A percentile compares a stretch with the other conserved stretches of the same genome.
Evolutionary conservation across 1,140 invertebrate genomes (phyloP).

Genomic region (Anoplolepis gracilipes): DNA sequence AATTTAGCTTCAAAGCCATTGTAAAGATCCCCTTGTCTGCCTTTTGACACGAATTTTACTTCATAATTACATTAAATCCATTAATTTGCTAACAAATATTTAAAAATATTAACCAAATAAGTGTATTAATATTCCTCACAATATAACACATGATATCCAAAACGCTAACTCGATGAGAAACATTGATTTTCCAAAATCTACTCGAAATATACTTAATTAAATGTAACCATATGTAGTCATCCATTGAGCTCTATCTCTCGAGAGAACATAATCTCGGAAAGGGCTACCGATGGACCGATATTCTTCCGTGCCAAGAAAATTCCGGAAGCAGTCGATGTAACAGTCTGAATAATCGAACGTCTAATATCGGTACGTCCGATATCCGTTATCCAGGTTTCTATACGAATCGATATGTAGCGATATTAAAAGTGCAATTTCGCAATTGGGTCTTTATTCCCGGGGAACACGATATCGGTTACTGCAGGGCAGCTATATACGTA

Average conservation of each 20-base stretch:
- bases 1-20: not conserved
- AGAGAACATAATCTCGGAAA: not conserved
- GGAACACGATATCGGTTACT: conserved; percentile 41
- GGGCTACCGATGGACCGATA: conserved; percentile 25
- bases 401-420: conserved; percentile 7
- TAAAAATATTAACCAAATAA: not conserved
- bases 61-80: not conserved
- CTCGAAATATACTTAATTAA: conserved; percentile 34
- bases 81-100: not conserved
- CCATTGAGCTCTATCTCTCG: not conserved
- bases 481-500: not conserved
- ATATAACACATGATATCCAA: not conserved
- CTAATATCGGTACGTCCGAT: conserved; percentile 38
- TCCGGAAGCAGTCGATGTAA: not conserved
- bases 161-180: not conserved
- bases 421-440: conserved; percentile 47
- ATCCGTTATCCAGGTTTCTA: conserved; percentile 36
- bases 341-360: conserved; percentile 58
- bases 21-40: not conserved
- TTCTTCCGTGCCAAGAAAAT: conserved; percentile 45
- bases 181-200: not conserved
- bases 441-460: conserved; percentile 13
- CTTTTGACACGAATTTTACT: not conserved
- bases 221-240: not conserved
- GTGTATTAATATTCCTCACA: not conserved